phyloP scores from a whole-genome alignment of 2,113 vertebrate genomes.

The Protobothrops flavoviridis region DNA sequence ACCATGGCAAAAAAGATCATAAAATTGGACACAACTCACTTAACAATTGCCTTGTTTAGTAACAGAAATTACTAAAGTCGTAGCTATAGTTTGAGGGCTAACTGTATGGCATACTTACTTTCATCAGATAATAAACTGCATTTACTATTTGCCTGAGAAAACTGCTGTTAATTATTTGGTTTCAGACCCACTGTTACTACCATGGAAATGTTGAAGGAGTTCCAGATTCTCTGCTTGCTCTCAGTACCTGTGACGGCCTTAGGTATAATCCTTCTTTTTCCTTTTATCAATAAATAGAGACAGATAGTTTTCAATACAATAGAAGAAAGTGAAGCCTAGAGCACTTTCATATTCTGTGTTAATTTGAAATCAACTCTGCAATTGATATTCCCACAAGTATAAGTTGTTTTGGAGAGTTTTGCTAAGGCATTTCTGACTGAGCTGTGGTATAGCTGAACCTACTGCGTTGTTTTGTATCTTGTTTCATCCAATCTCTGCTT shows the following conservation, averaged over 20 bases:
- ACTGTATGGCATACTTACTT: neutral
- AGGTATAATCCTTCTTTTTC: constrained; percentile 56
- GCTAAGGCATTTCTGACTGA: neutral
- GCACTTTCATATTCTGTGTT: neutral
- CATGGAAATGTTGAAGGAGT: constrained; percentile 64
- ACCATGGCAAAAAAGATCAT: neutral
- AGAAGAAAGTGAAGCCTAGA: no score
- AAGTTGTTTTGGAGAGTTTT: neutral
- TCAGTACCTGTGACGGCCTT: constrained; percentile 68
- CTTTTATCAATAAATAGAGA: neutral
- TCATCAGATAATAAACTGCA: neutral
- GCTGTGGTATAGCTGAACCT: neutral
- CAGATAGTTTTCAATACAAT: neutral
- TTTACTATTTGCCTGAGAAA: constrained; percentile 20
- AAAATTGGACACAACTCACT: neutral
- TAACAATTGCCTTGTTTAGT: neutral
- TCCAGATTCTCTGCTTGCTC: constrained; percentile 53
- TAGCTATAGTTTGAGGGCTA: neutral
- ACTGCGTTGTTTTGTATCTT: neutral
- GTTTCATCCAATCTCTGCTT: neutral
- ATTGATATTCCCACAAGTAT: neutral
- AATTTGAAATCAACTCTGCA: neutral
- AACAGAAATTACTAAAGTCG: neutral
- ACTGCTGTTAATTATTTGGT: constrained; percentile 35
- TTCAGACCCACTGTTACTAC: constrained; percentile 70